Evolutionary conservation across 2,797 vertebrate species (phyloP), one percentile per base, ranked within the genome.

Genomic region (Sphaeramia orbicularis): DNA sequence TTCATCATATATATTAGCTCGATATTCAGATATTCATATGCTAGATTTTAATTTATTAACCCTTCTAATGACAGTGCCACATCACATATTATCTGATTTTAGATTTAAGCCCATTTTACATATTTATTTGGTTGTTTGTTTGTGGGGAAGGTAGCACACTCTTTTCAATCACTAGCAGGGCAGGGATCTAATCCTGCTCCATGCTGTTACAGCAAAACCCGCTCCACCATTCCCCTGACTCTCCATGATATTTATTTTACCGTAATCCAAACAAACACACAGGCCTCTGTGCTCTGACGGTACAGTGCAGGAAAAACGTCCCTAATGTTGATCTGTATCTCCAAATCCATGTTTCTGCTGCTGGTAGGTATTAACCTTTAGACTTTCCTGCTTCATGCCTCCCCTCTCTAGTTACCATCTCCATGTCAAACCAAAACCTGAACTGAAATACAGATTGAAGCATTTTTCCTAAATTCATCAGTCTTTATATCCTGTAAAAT

Each of bases 211-310:
- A 79, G 77, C 80, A 76, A 68, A 76, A 56, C 59, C 49, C 19
- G 53, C 59, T 67, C 48, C 49, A 41, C 51, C 15, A 8, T 54
- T 80, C 81, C 74, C 79, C 70, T 15, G 81, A 63, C 76, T 69
- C 74, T 21, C 66, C 59, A 6, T 78, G 81, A 85, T 83, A 86
- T 89, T 89, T 86, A 89, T 84, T 87, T 79, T 64, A 58, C 62
- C 73, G 65, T 80, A 86, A 86, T 83, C 89, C 83, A 83, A 78
- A 83, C 75, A 75, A 90, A 88, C 81, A 83, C 24, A 13, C 24
- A 57, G 60, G 76, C 71, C 65, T 68, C 68, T 57, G 65, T 43
- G 72, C 65, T 41, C 43, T 2, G 50, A 19, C 58, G 55, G 6
- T 35, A 6, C 70, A 24, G 55, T 42, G 7, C 54, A 58, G 40